Percentiles rank a stretch among this genome's conserved stretches.
Evolutionary conservation across 2,888 invertebrate genomes (phyloP).

Genomic region (Atethmia centrago): DNA sequence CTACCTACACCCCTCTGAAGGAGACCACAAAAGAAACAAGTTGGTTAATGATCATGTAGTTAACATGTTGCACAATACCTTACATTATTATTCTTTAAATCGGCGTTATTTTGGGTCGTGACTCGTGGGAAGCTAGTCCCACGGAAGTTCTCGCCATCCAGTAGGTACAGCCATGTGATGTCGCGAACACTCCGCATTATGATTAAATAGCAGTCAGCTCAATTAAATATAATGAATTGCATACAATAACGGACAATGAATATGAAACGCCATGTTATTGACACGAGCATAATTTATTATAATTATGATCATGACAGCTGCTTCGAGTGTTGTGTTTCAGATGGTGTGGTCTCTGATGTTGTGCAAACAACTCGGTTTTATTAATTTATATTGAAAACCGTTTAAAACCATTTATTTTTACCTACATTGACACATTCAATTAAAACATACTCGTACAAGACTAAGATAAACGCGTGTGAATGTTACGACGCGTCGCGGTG

Average conservation of each 20-base stretch:
- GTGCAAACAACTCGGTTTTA: neutral
- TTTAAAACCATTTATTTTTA: neutral
- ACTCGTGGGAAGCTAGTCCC: neutral
- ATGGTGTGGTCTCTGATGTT: neutral
- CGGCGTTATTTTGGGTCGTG: neutral
- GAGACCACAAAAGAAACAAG: slow-evolving; percentile 22
- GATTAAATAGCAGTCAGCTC: neutral
- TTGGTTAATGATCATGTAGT: slow-evolving; percentile 13
- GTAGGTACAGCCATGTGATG: neutral
- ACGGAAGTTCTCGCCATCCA: neutral
- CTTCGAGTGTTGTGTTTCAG: neutral
- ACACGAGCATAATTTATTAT: no score
- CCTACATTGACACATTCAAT: neutral
- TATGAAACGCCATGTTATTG: slow-evolving; percentile 15
- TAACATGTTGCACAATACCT: slow-evolving; percentile 17
- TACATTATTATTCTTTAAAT: slow-evolving; percentile 19
- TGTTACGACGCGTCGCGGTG: no score
- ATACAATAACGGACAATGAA: neutral
- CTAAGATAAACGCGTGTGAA: neutral
- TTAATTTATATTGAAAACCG: neutral
- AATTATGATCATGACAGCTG: slow-evolving; percentile 3
- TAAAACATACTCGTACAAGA: neutral
- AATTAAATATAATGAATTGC: slow-evolving; percentile 10
- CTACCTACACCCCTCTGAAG: neutral
- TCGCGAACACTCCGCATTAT: neutral